Conservation (phyloP, 2,797 vertebrate genomes). For the Apogon hyalosoma region DNA sequence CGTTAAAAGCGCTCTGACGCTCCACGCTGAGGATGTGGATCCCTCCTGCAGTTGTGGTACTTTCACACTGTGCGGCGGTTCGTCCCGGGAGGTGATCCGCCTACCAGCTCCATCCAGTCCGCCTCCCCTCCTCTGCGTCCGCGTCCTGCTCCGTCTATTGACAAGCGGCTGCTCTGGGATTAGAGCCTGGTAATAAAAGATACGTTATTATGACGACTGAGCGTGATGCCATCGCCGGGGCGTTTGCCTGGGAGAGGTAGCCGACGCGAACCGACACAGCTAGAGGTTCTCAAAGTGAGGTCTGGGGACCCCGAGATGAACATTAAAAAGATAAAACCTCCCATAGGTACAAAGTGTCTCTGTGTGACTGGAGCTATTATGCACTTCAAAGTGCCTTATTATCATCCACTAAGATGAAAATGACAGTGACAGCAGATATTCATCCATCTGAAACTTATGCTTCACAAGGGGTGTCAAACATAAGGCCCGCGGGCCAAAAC, state of each 20-base stretch:
- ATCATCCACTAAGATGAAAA: too few species aligned
- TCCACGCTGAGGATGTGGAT: conserved; percentile 24
- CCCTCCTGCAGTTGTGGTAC: conserved; percentile 60
- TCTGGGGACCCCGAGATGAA: conserved; percentile 17
- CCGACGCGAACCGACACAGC: background rate
- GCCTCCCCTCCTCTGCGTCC: conserved; percentile 31
- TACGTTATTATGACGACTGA: conserved; percentile 47
- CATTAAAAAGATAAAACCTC: background rate
- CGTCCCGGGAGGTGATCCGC: conserved; percentile 71
- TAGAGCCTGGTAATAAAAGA: conserved; percentile 52
- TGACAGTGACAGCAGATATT: too few species aligned
- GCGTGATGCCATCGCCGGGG: conserved; percentile 52
- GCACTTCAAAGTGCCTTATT: too few species aligned
- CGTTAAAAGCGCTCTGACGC: conserved; percentile 28
- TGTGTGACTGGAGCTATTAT: too few species aligned
- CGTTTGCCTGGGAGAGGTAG: conserved; percentile 48
- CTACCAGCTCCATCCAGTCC: conserved; percentile 55
- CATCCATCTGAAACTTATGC: too few species aligned
- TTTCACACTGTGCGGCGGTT: conserved; percentile 67
- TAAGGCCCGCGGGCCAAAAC: too few species aligned
- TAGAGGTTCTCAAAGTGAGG: conserved; percentile 42
- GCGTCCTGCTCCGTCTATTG: conserved; percentile 47
- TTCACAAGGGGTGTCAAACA: too few species aligned
- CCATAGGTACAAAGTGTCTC: background rate
- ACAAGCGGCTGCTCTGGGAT: conserved; percentile 51